Conservation (phyloP, 2,113 vertebrate genomes). For the Amphilophus citrinellus region DNA sequence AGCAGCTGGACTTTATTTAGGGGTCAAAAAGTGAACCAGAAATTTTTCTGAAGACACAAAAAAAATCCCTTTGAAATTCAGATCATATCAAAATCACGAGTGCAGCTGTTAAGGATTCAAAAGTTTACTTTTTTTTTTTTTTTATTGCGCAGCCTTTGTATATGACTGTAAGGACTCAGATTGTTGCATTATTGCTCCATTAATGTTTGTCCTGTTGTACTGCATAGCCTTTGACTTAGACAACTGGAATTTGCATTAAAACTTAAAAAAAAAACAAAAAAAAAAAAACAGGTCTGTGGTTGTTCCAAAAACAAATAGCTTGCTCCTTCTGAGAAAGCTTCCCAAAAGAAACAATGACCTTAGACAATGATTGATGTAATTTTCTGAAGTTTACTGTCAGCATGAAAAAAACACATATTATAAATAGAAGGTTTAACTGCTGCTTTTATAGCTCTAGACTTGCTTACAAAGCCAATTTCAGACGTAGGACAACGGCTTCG, state of each 20-base stretch:
- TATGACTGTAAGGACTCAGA: constrained; percentile 18
- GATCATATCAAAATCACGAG: constrained; percentile 72
- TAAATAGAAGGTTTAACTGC: constrained; percentile 40
- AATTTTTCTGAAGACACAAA: constrained; percentile 70
- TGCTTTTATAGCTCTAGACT: constrained; percentile 18
- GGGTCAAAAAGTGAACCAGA: constrained; percentile 75
- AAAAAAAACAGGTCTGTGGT: not conserved
- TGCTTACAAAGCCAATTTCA: constrained; percentile 47
- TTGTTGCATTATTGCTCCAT: constrained; percentile 29
- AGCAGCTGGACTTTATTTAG: constrained; percentile 79
- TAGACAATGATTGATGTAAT: constrained; percentile 46
- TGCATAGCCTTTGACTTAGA: constrained; percentile 23
- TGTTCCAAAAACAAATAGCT: constrained; percentile 32
- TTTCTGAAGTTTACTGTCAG: constrained; percentile 42
- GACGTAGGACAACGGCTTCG: constrained; percentile 48
- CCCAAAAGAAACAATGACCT: constrained; percentile 48
- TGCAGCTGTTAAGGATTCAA: constrained; percentile 43
- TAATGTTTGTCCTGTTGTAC: constrained; percentile 31
- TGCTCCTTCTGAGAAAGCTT: constrained; percentile 24
- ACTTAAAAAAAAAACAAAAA: not conserved
- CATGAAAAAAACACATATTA: constrained; percentile 46
- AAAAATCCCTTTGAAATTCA: constrained; percentile 75
- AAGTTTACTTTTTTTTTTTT: constrained; percentile 19
- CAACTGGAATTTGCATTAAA: constrained; percentile 43
- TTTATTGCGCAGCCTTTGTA: constrained; percentile 11